Evolutionary conservation across 2,888 invertebrate genomes (phyloP).

Genomic region (Limnephilus auricula): DNA sequence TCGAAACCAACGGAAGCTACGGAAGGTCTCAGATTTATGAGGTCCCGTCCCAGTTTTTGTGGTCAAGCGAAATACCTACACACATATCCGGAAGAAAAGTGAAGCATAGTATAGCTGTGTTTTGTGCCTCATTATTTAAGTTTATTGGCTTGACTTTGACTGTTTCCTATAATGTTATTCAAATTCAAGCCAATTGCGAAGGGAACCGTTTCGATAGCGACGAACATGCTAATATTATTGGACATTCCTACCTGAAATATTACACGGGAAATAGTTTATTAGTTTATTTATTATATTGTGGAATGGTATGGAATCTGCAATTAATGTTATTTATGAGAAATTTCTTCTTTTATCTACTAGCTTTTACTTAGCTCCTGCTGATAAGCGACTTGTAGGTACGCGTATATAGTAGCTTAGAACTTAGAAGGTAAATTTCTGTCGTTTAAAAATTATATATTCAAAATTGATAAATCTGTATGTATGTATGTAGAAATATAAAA

Average conservation of each 20-base stretch:
- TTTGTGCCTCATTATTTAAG: background rate
- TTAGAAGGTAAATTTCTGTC: no score
- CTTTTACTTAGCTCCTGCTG: no score
- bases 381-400: no score
- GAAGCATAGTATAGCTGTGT: background rate
- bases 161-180: background rate
- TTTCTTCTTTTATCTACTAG: no score
- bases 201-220: background rate
- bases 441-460: no score
- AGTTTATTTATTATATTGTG: background rate
- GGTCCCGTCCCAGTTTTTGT: constrained; percentile 19
- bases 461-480: no score
- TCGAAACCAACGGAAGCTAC: constrained; percentile 18
- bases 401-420: no score
- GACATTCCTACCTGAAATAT: background rate
- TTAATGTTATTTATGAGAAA: background rate
- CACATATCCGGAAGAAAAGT: background rate
- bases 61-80: no score
- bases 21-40: constrained; percentile 28
- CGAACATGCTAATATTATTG: background rate
- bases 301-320: background rate
- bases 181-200: background rate
- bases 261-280: background rate
- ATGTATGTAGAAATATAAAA: no score
- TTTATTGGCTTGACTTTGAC: background rate